phyloP scores from a whole-genome alignment of 2,113 vertebrate species.

The Lynx canadensis region DNA sequence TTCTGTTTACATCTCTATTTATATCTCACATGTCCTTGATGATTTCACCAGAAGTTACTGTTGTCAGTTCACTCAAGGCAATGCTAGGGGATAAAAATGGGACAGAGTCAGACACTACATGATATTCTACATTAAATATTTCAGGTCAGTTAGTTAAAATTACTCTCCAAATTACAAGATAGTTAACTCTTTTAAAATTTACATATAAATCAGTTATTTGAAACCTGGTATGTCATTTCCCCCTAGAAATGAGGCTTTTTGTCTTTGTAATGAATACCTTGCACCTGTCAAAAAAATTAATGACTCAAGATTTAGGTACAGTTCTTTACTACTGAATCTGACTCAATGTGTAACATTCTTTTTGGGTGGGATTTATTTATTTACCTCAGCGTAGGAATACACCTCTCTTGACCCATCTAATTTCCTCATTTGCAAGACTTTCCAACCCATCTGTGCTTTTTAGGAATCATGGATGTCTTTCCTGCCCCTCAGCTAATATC shows the following conservation, averaged over 20 bases:
- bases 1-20: neutral
- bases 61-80: neutral
- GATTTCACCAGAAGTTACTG: neutral
- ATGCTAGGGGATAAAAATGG: neutral
- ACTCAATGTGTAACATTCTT: neutral
- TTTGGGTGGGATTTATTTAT: too few species aligned
- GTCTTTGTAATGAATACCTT: neutral
- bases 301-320: neutral
- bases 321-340: neutral
- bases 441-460: neutral
- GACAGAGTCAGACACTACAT: neutral
- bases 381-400: neutral
- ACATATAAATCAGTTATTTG: neutral
- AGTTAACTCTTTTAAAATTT: neutral
- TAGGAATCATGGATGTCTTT: neutral
- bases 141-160: neutral
- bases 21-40: neutral
- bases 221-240: neutral
- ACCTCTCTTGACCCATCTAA: neutral
- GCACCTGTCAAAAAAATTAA: neutral
- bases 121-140: neutral
- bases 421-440: neutral
- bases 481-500: fast-evolving
- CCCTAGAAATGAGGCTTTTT: neutral
- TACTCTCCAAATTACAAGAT: neutral